Evolutionary conservation across 2,888 invertebrate genomes (phyloP).

Genomic region (Eutolmus rufibarbis): DNA sequence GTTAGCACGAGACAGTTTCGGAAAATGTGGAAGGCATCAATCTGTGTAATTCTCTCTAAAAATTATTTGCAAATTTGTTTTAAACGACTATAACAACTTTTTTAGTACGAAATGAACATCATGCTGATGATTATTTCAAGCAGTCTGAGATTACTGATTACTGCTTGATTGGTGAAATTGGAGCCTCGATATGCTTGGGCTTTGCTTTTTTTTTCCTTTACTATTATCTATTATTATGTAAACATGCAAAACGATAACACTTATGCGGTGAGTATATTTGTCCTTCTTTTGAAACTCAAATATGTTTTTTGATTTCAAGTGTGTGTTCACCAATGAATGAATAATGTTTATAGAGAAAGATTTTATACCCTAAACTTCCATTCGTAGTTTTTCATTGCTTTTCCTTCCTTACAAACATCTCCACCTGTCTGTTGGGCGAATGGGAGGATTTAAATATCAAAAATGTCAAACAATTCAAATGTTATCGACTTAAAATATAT

Average conservation of each 20-base stretch:
- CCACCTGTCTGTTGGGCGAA: constrained; percentile 56
- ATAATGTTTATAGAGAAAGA: constrained; percentile 21
- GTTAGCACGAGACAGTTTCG: background rate
- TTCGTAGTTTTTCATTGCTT: constrained; percentile 64
- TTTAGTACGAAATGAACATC: background rate
- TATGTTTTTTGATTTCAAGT: background rate
- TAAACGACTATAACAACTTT: background rate
- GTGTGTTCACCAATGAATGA: background rate
- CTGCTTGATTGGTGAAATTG: background rate
- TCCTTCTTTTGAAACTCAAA: background rate
- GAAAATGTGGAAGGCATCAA: constrained; percentile 30
- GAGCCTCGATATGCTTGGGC: background rate
- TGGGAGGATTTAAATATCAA: constrained; percentile 32
- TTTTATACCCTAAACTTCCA: constrained; percentile 67
- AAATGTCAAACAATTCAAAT: background rate
- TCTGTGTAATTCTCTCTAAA: background rate
- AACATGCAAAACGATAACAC: constrained; percentile 20
- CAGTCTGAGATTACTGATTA: background rate
- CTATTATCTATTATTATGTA: background rate
- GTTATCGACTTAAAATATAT: background rate
- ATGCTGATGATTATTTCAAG: background rate
- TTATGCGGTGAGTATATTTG: constrained; percentile 9
- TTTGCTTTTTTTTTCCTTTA: background rate
- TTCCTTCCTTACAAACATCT: constrained; percentile 57
- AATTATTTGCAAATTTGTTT: background rate